Evolutionary conservation across 2,113 vertebrate genomes (phyloP).

Genomic region (Thermophis baileyi): DNA sequence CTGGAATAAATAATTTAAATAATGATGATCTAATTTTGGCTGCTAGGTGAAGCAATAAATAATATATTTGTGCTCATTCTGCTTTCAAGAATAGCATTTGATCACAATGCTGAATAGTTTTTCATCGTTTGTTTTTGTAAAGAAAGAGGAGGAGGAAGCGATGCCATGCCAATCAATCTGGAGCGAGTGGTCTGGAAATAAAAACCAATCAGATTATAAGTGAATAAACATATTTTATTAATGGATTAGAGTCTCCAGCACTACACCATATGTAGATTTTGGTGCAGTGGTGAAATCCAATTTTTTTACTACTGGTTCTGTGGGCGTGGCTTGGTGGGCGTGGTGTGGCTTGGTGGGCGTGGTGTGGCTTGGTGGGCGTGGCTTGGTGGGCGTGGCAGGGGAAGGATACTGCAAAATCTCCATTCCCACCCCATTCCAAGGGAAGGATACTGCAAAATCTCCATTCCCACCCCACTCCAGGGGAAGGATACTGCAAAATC

Average conservation of each 20-base stretch:
- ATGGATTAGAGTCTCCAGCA: not conserved
- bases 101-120: conserved; percentile 4
- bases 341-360: no score
- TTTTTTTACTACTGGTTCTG: no score
- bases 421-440: no score
- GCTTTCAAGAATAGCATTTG: conserved; percentile 7
- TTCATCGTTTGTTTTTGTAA: not conserved
- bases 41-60: not conserved
- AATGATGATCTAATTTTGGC: not conserved
- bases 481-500: no score
- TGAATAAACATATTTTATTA: not conserved
- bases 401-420: no score
- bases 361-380: no score
- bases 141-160: not conserved
- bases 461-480: no score
- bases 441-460: no score
- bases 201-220: not conserved
- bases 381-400: no score
- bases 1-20: conserved; percentile 19
- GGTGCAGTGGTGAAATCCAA: no score
- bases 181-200: not conserved
- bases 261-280: not conserved
- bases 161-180: not conserved
- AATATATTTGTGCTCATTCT: not conserved
- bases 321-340: no score